Evolutionary conservation across 2,888 invertebrate genomes (phyloP), one percentile per base, ranked within the genome.

Genomic region (Ectobius pallidus): DNA sequence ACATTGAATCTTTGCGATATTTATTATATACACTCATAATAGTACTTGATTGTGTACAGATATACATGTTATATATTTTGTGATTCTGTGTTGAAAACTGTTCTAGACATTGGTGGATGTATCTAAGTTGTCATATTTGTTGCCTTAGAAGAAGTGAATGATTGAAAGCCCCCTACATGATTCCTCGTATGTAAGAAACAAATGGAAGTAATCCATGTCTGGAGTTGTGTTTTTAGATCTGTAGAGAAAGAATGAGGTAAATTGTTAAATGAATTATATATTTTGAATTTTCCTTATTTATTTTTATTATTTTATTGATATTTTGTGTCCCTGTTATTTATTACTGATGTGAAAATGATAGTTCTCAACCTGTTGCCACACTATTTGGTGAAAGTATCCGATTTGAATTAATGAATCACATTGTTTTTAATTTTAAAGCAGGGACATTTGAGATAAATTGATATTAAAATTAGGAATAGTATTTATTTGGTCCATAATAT

Each of bases 41-140:
- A 44, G 25, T 65, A 65, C 27, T 65, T 22, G 20, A 63, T 46
- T 46, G 27, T 65, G 46, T 65, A 46, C 61, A 61, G n/a, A 61
- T 61, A 58, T 63, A 42, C 18, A 63, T 63, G n/a, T n/a, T n/a
- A 63, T 63, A 65, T 65, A 46, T 65, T 65, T 65, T 65, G 65
- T 65, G 46, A 46, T 27, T 65, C 65, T 65, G 46, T 65, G 30
- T 65, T 44, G 18, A 16, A n/a, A 32, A 16, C 7, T 65, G 44
- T 65, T n/a, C 9, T 46, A 65, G 65, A 30, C 7, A 9, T 11
- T 46, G 44, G 46, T 65, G 44, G n/a, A 27, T 65, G 65, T 65
- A 39, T 42, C 9, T 27, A 27, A 65, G 27, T 18, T 65, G 65
- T 65, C 6, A 46, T 65, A 46, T 65, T 27, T 65, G 46, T 65